Base-by-base conservation (phyloP, 2,113 vertebrate species). In the Sinocyclocheilus anshuiensis region DNA sequence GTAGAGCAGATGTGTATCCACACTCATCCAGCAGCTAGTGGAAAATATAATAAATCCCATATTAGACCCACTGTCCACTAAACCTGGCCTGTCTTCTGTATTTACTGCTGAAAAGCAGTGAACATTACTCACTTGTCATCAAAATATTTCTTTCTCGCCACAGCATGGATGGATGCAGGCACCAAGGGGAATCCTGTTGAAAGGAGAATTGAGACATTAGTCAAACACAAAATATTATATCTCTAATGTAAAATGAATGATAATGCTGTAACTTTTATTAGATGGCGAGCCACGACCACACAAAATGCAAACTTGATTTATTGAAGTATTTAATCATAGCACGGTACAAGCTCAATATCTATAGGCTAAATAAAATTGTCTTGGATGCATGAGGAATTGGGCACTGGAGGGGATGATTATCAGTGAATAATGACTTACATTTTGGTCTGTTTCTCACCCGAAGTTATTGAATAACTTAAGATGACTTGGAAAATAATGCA, bases 1-100 rank as follows among this genome's bases (percentile, higher is more conserved):
- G 50, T 99, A 99, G 20, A 99, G 96, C 92, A 99, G 91, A 90
- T 99, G 94, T 0, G 98, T 99, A 20, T 99, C 98, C 88, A 97
- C 96, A 50, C 97, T 99, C 95, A 99, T 97, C 98, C 98, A 99
- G 93, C 98, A 99, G 91, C 98, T 99, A 92, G 39, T 92, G 90
- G 82, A 86, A 10, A 89, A 91, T 89, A 36, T 84, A 90, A 81
- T 77, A 80, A 77, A 81, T 89, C 88, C 82, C 81, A 78, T 55
- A 77, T 75, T 29, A 65, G 72, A 83, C 36, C 36, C 63, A 42
- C 71, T 85, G 89, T 55, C 59, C 55, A 45, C 22, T 81, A 24
- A 77, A 80, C 15, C n/a, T 48, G 11, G 82, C 53, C 90, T 92
- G 86, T 90, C 63, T 82, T 87, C 80, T 83, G 74, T 89, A 81